Evolutionary conservation across 1,140 invertebrate genomes (phyloP).

Genomic region (Thrips palmi): DNA sequence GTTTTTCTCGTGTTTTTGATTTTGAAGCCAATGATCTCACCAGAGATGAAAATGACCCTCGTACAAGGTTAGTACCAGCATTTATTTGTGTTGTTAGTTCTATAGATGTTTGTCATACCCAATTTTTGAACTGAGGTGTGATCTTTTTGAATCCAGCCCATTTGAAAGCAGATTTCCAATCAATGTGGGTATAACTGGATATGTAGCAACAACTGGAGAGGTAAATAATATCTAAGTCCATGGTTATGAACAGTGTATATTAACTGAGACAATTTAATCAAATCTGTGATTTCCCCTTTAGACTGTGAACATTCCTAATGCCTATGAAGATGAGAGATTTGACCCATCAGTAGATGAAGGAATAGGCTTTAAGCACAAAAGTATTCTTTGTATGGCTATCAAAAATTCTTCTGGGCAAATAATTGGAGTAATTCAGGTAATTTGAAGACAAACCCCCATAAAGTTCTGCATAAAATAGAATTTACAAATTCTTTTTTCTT

Average conservation of each 20-base stretch:
- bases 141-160: conserved; percentile 37
- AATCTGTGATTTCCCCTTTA: conserved; percentile 20
- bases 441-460: conserved; percentile 1
- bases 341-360: conserved; percentile 69
- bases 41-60: conserved; percentile 51
- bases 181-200: conserved; percentile 87
- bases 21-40: conserved; percentile 63
- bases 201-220: conserved; percentile 90
- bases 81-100: conserved; percentile 11
- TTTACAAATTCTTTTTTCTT: conserved; percentile 9
- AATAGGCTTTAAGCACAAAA: conserved; percentile 59
- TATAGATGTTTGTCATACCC: neutral
- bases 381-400: conserved; percentile 82
- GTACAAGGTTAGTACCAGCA: conserved; percentile 36
- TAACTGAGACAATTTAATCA: too few species aligned
- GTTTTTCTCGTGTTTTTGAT: conserved; percentile 83
- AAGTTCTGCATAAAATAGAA: neutral
- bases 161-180: conserved; percentile 89
- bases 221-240: conserved; percentile 30
- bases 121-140: conserved; percentile 7
- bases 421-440: conserved; percentile 77
- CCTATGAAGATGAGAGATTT: conserved; percentile 81
- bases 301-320: conserved; percentile 76
- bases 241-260: neutral
- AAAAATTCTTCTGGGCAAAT: conserved; percentile 76